Conservation (phyloP, 2,797 vertebrate genomes). For the Strix occidentalis region DNA sequence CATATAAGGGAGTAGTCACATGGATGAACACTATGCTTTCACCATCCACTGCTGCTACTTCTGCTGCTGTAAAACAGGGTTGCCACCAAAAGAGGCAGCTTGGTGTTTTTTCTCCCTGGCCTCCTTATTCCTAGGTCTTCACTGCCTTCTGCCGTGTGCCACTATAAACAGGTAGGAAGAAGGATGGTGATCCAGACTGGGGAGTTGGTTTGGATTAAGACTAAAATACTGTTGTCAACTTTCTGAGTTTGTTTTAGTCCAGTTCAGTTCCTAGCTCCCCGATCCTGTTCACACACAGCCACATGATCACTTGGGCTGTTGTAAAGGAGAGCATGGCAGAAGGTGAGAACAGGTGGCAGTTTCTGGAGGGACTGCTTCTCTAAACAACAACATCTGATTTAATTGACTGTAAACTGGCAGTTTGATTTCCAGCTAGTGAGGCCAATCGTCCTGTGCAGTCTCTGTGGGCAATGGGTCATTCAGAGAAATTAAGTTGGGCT, state of each 20-base stretch:
- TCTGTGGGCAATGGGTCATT: not conserved
- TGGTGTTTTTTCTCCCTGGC: not conserved
- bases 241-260: not conserved
- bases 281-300: not conserved
- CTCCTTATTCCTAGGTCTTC: not conserved
- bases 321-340: not conserved
- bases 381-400: not conserved
- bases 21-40: not conserved
- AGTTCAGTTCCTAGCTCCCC: not conserved
- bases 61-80: not conserved
- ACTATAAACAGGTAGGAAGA: not conserved
- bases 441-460: not conserved
- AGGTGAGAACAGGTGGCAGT: not conserved
- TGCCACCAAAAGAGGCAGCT: not conserved
- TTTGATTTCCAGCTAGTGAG: not conserved
- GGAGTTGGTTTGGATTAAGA: not conserved
- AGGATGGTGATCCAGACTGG: not conserved
- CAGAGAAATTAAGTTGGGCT: not conserved
- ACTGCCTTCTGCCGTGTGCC: not conserved
- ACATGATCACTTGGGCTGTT: not conserved
- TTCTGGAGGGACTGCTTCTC: not conserved
- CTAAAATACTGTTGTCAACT: not conserved
- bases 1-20: not conserved
- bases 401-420: not conserved
- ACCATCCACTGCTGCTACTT: not conserved